A percentile compares a stretch with the other conserved stretches of the same genome.
Conservation (phyloP, 2,888 invertebrate genomes). For the Synanthedon andrenaeformis region DNA sequence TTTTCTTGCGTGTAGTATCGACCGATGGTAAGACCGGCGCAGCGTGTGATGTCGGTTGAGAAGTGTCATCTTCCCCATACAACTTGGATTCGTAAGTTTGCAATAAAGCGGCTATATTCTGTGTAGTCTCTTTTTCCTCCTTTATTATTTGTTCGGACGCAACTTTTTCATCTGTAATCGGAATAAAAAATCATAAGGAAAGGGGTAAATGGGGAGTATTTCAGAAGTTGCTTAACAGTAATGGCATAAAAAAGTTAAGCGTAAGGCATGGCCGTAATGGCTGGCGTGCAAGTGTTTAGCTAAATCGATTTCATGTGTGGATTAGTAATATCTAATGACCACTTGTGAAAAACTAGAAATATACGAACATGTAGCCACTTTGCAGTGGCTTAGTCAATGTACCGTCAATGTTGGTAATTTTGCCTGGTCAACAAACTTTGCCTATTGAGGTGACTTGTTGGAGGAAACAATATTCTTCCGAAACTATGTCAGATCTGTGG, state of each 20-base stretch:
- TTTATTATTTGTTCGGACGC: constrained; percentile 31
- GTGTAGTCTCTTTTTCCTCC: constrained; percentile 47
- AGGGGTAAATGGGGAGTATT: not conserved
- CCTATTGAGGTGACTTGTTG: too few relatives aligned
- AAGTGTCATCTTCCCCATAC: constrained; percentile 58
- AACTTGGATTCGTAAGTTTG: constrained; percentile 45
- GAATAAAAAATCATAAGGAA: not conserved
- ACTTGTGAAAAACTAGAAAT: too few relatives aligned
- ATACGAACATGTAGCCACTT: too few relatives aligned
- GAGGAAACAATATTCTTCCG: too few relatives aligned
- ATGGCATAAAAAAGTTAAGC: too few relatives aligned
- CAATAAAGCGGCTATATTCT: constrained; percentile 37
- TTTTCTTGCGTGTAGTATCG: constrained; percentile 48
- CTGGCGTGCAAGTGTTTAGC: not conserved
- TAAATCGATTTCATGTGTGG: too few relatives aligned
- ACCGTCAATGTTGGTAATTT: too few relatives aligned
- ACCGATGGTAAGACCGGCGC: constrained; percentile 39
- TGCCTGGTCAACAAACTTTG: too few relatives aligned
- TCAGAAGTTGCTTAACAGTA: too few relatives aligned
- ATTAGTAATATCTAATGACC: too few relatives aligned
- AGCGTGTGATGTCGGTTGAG: constrained; percentile 53
- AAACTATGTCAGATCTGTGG: too few relatives aligned
- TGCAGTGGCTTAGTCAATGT: too few relatives aligned
- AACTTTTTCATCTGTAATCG: constrained; percentile 29
- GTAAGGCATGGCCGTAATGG: not conserved